Conservation (phyloP, 2,113 vertebrate species). For the Silurus asotus region DNA sequence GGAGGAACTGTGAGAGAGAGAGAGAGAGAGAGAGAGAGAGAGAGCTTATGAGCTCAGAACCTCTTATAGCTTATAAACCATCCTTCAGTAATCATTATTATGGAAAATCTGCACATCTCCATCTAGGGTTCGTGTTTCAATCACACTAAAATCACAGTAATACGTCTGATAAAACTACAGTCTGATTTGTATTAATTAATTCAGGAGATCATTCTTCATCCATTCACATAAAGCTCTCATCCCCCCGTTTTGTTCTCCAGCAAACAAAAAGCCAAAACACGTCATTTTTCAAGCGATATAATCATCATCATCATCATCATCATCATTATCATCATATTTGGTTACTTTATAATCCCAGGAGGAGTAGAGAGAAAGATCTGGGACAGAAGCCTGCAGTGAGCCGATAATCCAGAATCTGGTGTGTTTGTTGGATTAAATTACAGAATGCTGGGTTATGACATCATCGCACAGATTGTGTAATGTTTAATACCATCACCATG, state of each 20-base stretch:
- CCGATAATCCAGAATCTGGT: not conserved
- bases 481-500: not conserved
- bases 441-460: not conserved
- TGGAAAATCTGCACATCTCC: not conserved
- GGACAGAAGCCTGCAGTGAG: not conserved
- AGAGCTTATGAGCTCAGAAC: not conserved
- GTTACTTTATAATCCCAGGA: not conserved
- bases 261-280: too few species aligned
- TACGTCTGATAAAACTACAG: not conserved
- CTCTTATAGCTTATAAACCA: not conserved
- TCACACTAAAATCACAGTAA: not conserved
- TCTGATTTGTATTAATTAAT: too few species aligned
- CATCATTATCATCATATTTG: not conserved
- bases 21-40: conserved; percentile 13
- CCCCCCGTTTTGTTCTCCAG: too few species aligned
- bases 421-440: not conserved
- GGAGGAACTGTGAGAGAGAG: conserved; percentile 12
- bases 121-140: not conserved
- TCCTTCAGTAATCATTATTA: not conserved
- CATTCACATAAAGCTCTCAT: too few species aligned
- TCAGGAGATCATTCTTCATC: too few species aligned
- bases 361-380: not conserved
- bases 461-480: not conserved
- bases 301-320: too few species aligned
- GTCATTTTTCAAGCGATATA: too few species aligned